Evolutionary conservation across 2,888 invertebrate genomes (phyloP), one percentile per base, ranked within the genome.

Genomic region (Eubasilissa splendida): DNA sequence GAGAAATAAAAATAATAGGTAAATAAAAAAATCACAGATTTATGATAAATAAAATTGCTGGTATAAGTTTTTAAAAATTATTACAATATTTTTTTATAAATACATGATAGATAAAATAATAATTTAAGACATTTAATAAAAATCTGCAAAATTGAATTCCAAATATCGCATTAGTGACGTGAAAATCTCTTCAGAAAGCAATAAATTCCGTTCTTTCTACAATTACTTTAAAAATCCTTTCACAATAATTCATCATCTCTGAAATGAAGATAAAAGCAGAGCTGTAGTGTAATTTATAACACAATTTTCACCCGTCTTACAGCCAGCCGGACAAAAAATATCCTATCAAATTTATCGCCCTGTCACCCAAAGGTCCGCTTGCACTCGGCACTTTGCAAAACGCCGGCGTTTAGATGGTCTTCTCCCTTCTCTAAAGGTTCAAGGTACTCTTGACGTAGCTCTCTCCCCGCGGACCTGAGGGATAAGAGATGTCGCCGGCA

Each of bases 201-300:
- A 56, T n/a, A 73, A 73, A 56, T 73, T 31, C 42, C 33, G 22
- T 73, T 31, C 22, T 12, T 71, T 65, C 22, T 33, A 42, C 71
- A 73, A 73, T 73, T 73, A 56, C 71, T 73, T 73, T 42, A 68
- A 71, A 73, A 79, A 79, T 79, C 79, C 71, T 60, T 73, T 73
- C 56, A 71, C 56, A 52, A 22, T 56, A 65, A 79, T 79, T 79
- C 71, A 79, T 79, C 79, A 79, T 79, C 59, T 52, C 71, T 63
- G 60, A 79, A 79, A 79, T 79, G 79, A 79, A 79, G 77, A 77
- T 70, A 52, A 59, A 77, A 60, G 70, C 14, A 31, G 56, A 79
- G 71, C 63, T 73, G 79, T 77, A 74, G 56, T 56, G 74, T 79
- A 79, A 79, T 79, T 79, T 79, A 79, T 79, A 79, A 79, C 73